These are phyloP conservation scores for Muscicapa striata DNA, from an alignment of 2,797 vertebrate genomes.

Conservation along the genomic window DNA sequence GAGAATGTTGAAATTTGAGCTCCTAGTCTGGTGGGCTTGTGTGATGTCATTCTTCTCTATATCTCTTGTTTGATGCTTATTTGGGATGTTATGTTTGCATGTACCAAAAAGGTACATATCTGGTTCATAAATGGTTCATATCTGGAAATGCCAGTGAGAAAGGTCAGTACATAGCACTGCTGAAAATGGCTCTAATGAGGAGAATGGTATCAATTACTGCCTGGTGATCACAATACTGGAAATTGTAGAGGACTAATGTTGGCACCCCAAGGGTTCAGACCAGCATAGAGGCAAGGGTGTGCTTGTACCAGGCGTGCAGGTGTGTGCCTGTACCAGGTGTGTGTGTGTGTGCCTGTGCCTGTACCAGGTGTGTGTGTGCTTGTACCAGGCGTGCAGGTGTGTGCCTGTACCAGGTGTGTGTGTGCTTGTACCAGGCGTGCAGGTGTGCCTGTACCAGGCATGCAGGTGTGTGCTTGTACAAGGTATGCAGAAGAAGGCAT, in stretches of 20 bases:
- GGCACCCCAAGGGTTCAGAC: neutral
- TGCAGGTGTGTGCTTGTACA: no score
- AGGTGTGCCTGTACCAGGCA: no score
- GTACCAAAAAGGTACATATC: neutral
- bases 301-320: neutral
- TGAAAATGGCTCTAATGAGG: neutral
- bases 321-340: no score
- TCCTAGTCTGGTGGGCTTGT: neutral
- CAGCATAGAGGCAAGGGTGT: neutral
- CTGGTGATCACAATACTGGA: neutral
- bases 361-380: no score
- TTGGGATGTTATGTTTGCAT: neutral
- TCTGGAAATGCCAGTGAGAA: neutral
- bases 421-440: neutral
- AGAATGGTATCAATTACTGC: neutral
- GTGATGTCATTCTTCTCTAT: neutral
- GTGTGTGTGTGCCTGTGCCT: no score
- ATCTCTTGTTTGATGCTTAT: neutral
- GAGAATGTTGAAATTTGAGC: slow-evolving; percentile 2
- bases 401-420: no score
- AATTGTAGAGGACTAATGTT: neutral
- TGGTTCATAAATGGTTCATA: neutral
- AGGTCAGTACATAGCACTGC: neutral
- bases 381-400: no score
- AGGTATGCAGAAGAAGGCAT: neutral